Evolutionary conservation across 2,888 invertebrate genomes (phyloP).

Genomic region (Ferdinandea cuprea): DNA sequence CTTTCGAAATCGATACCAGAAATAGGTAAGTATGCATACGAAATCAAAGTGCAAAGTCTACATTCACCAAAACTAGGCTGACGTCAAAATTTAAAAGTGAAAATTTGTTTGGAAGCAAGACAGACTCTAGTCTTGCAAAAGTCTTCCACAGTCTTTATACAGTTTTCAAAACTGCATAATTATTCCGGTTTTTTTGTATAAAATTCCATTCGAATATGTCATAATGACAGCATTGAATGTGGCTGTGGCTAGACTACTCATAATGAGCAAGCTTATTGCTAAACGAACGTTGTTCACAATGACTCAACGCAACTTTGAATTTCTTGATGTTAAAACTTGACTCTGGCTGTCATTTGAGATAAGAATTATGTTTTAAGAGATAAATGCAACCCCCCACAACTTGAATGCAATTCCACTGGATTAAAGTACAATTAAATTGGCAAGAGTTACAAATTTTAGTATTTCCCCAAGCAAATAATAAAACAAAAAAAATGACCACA

Average conservation of each 20-base stretch:
- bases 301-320: constrained; percentile 45
- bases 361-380: no score
- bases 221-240: neutral
- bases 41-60: neutral
- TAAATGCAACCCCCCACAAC: no score
- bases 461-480: constrained; percentile 6
- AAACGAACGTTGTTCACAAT: constrained; percentile 12
- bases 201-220: constrained; percentile 53
- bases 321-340: constrained; percentile 20
- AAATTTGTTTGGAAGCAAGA: neutral
- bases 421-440: constrained; percentile 9
- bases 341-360: no score
- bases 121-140: neutral
- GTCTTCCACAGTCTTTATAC: neutral
- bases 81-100: constrained; percentile 45
- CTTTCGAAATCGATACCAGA: neutral
- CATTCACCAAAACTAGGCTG: constrained; percentile 14
- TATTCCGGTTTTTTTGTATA: constrained; percentile 24
- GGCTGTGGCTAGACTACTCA: constrained; percentile 5
- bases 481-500: constrained; percentile 21
- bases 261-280: neutral
- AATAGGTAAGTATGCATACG: neutral
- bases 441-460: constrained; percentile 6
- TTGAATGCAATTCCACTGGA: constrained; percentile 28
- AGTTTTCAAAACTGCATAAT: constrained; percentile 18